phyloP scores from a whole-genome alignment of 2,888 invertebrate genomes.

The Heliconius ethilla region DNA sequence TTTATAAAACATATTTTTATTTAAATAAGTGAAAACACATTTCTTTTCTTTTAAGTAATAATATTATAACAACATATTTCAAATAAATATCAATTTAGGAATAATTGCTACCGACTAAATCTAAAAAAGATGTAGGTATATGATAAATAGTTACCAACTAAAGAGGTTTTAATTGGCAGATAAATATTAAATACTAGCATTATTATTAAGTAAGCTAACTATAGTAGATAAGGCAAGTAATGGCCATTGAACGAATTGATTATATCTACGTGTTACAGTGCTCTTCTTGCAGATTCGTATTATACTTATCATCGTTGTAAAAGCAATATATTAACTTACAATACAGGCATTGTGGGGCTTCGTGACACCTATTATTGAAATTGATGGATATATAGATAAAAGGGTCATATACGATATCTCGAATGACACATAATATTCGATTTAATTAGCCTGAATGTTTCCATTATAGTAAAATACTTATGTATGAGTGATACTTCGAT shows the following conservation, averaged over 20 bases:
- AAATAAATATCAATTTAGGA: neutral
- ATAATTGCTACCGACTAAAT: too few relatives aligned
- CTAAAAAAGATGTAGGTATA: neutral
- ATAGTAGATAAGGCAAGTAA: constrained; percentile 35
- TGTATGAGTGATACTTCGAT: constrained; percentile 34
- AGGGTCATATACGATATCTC: constrained; percentile 71
- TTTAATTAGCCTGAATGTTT: constrained; percentile 77
- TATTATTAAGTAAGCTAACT: constrained; percentile 33
- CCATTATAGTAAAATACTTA: constrained; percentile 55
- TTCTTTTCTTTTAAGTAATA: neutral
- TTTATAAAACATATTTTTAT: neutral
- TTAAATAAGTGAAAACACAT: neutral
- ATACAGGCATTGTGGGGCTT: constrained; percentile 57
- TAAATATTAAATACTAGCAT: constrained; percentile 34
- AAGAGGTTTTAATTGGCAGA: constrained; percentile 13
- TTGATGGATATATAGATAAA: constrained; percentile 79
- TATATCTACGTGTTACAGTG: constrained; percentile 41
- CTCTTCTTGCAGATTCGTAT: constrained; percentile 56
- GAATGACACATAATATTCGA: constrained; percentile 72
- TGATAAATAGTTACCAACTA: neutral
- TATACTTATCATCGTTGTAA: constrained; percentile 56
- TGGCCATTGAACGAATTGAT: constrained; percentile 39
- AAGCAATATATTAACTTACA: constrained; percentile 59
- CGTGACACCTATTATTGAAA: constrained; percentile 75
- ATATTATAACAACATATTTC: neutral